Conservation (phyloP, 2,113 vertebrate species). For the Mandrillus leucophaeus region DNA sequence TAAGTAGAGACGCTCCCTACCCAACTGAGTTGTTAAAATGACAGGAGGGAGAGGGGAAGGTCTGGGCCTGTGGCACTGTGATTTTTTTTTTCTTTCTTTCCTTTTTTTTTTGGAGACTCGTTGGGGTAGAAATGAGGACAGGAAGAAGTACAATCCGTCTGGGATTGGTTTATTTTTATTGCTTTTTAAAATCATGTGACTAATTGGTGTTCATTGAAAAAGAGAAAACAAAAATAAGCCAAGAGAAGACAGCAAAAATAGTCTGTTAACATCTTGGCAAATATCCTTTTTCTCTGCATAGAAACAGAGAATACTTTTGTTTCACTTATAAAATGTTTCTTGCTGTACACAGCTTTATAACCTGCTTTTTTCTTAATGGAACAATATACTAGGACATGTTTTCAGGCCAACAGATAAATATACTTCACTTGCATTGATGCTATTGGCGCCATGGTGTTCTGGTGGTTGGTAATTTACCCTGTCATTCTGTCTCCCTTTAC, state of each 20-base stretch:
- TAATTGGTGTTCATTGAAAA: conserved; percentile 44
- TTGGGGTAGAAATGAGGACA: neutral
- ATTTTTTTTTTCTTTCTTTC: neutral
- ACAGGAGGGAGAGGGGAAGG: neutral
- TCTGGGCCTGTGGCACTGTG: neutral
- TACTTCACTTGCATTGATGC: neutral
- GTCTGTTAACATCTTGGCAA: conserved; percentile 51
- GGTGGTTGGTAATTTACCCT: neutral
- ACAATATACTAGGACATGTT: neutral
- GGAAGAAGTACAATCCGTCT: neutral
- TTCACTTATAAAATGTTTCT: conserved; percentile 46
- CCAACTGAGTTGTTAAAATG: neutral
- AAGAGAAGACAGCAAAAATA: conserved; percentile 56
- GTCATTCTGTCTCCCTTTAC: neutral
- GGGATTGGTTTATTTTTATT: conserved; percentile 52
- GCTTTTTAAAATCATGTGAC: conserved; percentile 50
- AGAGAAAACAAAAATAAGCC: conserved; percentile 42
- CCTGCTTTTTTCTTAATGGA: neutral
- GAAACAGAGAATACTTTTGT: conserved; percentile 24
- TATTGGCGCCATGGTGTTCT: neutral
- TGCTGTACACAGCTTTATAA: neutral
- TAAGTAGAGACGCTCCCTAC: neutral
- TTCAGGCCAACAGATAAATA: neutral
- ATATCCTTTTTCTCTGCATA: conserved; percentile 37
- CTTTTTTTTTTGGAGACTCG: neutral